phyloP scores from a whole-genome alignment of 1,140 invertebrate species.

The Papilio xuthus region DNA sequence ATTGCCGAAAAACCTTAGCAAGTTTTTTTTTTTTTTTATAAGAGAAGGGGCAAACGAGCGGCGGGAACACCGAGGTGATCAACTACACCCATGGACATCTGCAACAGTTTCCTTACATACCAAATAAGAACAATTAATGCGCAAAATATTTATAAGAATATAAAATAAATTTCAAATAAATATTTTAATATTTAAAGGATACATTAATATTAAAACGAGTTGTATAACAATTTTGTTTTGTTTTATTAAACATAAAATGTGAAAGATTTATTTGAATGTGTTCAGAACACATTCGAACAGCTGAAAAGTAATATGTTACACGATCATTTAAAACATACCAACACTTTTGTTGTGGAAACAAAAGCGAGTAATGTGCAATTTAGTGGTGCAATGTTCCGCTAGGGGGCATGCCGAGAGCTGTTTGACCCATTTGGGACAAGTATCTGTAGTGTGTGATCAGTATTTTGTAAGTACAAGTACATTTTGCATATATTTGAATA shows the following conservation, averaged over 20 bases:
- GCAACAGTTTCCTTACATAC: no score
- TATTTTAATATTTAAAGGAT: no score
- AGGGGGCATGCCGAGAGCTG: conserved; percentile 17
- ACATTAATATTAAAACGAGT: no score
- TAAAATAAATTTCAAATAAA: no score
- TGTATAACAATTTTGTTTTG: background rate
- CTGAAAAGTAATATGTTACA: conserved; percentile 5
- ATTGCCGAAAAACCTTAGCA: no score
- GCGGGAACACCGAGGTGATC: no score
- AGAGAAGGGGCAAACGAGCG: no score
- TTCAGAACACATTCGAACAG: background rate
- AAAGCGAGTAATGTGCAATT: conserved; percentile 25
- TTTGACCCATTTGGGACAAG: conserved; percentile 10
- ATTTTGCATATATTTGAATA: background rate
- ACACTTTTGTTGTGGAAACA: conserved; percentile 20
- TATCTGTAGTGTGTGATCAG: background rate
- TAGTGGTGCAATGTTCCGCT: background rate
- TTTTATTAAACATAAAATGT: background rate
- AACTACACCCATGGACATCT: no score
- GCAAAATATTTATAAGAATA: no score
- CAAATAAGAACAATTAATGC: no score
- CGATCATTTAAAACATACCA: conserved; percentile 16
- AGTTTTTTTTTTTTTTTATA: no score
- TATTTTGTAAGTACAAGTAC: background rate
- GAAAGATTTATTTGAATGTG: background rate